phyloP scores from a whole-genome alignment of 2,797 vertebrate genomes.

The Corythornis leucogaster region DNA sequence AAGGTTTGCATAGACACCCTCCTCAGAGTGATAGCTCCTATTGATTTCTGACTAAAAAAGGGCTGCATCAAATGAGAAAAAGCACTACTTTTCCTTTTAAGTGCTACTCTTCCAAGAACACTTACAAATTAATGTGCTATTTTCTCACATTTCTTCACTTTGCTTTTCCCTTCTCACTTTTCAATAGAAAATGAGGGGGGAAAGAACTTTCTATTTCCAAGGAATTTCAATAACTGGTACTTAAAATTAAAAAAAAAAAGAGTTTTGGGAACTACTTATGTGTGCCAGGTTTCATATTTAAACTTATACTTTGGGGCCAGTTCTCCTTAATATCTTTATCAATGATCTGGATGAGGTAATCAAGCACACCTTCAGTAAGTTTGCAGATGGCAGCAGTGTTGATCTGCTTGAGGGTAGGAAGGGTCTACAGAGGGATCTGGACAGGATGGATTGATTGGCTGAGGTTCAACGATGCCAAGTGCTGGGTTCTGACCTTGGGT shows the following conservation, averaged over 20 bases:
- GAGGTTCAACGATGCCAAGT: neutral
- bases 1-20: neutral
- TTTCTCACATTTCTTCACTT: neutral
- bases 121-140: neutral
- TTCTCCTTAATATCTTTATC: neutral
- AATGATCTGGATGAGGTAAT: neutral
- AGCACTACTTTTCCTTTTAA: neutral
- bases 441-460: neutral
- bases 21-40: neutral
- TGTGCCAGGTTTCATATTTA: neutral
- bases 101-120: neutral
- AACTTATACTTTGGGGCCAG: fast-evolving
- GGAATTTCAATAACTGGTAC: neutral
- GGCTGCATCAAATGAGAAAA: neutral
- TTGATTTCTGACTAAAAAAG: conserved; percentile 12
- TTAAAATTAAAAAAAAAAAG: neutral
- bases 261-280: neutral
- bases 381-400: neutral
- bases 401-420: neutral
- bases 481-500: neutral
- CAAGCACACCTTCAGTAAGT: neutral
- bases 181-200: neutral
- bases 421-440: neutral
- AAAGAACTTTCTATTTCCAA: neutral
- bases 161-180: neutral